Percentiles rank a stretch among this genome's conserved stretches.
phyloP scores from a whole-genome alignment of 2,888 invertebrate species.

The Oconnorella tubifera region DNA sequence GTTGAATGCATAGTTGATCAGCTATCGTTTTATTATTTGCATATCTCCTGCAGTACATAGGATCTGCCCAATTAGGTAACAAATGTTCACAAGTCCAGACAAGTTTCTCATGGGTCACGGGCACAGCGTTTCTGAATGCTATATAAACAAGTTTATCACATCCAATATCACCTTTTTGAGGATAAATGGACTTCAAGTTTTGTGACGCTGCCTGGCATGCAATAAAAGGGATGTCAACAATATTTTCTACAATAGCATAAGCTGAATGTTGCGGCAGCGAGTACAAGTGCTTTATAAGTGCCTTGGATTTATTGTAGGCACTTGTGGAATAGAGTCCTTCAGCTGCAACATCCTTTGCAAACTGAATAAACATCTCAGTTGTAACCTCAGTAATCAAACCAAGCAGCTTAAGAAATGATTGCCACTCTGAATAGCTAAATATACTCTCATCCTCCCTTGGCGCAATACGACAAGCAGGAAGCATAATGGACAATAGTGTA shows the following conservation, averaged over 20 bases:
- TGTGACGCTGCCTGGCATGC: conserved; percentile 17
- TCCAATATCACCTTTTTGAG: conserved; percentile 29
- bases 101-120: conserved; percentile 21
- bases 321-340: conserved; percentile 16
- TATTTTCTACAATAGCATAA: conserved; percentile 16
- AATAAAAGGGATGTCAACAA: conserved; percentile 27
- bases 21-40: no score
- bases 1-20: conserved; percentile 21
- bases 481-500: conserved; percentile 36
- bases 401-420: conserved; percentile 24
- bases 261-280: conserved; percentile 12
- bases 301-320: conserved; percentile 28
- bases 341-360: conserved; percentile 28
- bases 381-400: conserved; percentile 29
- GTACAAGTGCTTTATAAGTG: conserved; percentile 28
- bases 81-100: conserved; percentile 30
- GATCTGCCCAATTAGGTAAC: conserved; percentile 33
- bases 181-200: conserved; percentile 14
- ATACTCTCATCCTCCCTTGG: conserved; percentile 23
- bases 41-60: conserved; percentile 6
- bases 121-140: conserved; percentile 26
- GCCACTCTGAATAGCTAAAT: conserved; percentile 32
- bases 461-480: conserved; percentile 33
- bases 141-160: conserved; percentile 23
- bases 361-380: conserved; percentile 28